These are phyloP conservation scores for Drosophila prostipennis DNA, from an alignment of 2,888 invertebrate species.

Conservation along the genomic window DNA sequence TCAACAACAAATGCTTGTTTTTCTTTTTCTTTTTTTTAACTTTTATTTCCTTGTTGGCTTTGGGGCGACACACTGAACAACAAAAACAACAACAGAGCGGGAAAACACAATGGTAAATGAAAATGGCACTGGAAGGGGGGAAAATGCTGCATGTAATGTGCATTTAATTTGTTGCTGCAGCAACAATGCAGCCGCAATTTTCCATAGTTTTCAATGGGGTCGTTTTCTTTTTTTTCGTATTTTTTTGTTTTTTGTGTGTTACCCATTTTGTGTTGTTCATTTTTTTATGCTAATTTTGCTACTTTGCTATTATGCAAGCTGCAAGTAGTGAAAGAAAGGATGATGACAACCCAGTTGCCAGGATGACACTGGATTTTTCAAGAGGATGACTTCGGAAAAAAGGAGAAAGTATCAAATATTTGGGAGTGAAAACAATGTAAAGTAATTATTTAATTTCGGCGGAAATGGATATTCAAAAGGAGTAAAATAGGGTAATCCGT, in stretches of 20 bases:
- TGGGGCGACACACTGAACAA: constrained; percentile 34
- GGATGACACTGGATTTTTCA: constrained; percentile 13
- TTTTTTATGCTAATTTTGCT: constrained; percentile 41
- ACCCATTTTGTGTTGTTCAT: constrained; percentile 8
- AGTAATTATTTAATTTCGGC: not conserved
- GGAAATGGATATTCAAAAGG: not conserved
- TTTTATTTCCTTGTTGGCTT: constrained; percentile 50
- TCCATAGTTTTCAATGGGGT: constrained; percentile 33
- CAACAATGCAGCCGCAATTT: constrained; percentile 39
- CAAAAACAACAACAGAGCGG: constrained; percentile 22
- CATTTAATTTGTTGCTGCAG: constrained; percentile 47
- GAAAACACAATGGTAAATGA: constrained; percentile 33
- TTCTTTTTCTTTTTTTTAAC: constrained; percentile 45
- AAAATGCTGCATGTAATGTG: constrained; percentile 45
- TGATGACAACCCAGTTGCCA: constrained; percentile 25
- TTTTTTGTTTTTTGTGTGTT: not conserved
- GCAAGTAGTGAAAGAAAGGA: constrained; percentile 5
- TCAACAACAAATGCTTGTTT: constrained; percentile 48
- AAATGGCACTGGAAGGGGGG: constrained; percentile 12
- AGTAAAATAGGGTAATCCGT: no score
- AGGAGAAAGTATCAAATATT: constrained; percentile 4
- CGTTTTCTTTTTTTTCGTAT: not conserved
- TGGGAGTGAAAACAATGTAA: not conserved
- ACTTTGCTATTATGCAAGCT: constrained; percentile 33
- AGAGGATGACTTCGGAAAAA: not conserved